These are phyloP conservation scores for Lottia gigantea DNA, from an alignment of 2,888 invertebrate species.

Conservation along the genomic window DNA sequence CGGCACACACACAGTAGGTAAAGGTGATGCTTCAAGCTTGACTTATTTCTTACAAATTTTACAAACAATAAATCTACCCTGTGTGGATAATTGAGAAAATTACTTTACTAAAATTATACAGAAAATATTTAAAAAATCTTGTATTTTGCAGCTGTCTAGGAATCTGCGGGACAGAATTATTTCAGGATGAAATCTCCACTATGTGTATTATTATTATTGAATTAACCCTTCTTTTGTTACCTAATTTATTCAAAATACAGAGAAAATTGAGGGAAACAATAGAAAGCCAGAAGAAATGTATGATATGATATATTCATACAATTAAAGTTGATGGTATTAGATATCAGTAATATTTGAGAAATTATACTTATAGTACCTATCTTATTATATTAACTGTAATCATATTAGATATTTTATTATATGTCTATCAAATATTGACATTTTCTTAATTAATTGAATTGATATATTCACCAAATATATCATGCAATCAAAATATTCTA, in stretches of 20 bases:
- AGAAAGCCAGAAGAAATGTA: too few relatives aligned
- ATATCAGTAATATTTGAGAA: too few relatives aligned
- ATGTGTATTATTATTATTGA: constrained; percentile 5
- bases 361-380: too few relatives aligned
- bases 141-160: constrained; percentile 9
- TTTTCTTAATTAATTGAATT: too few relatives aligned
- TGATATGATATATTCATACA: too few relatives aligned
- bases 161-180: constrained; percentile 3
- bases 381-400: too few relatives aligned
- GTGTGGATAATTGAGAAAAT: constrained; percentile 9
- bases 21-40: background rate
- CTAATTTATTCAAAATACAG: constrained; percentile 3
- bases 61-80: constrained; percentile 7
- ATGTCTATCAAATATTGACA: too few relatives aligned
- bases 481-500: too few relatives aligned
- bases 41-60: background rate
- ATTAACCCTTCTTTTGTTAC: background rate
- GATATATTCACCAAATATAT: too few relatives aligned
- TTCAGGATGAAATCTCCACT: background rate
- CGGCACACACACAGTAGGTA: background rate
- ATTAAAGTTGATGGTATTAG: too few relatives aligned
- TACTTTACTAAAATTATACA: constrained; percentile 8
- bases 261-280: background rate
- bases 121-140: background rate
- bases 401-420: too few relatives aligned